Base-by-base conservation (phyloP, 2,888 invertebrate species). In the Acleris holmiana region DNA sequence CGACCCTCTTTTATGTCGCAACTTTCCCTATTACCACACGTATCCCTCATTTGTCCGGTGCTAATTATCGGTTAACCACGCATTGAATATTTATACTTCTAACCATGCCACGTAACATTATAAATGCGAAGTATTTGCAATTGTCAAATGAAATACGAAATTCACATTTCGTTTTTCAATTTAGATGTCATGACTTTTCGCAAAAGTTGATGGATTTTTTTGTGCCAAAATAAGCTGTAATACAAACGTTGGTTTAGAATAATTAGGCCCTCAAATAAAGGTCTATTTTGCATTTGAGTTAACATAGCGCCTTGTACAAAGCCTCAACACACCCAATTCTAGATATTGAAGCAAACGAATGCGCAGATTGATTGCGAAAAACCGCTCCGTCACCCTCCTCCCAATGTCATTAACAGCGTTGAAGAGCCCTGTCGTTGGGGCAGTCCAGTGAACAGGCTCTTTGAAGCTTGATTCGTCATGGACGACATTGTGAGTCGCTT, bases 401-500 rank as follows among this genome's bases (percentile, higher is more conserved):
- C 65, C 68, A 67, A 62, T 69, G 67, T 68, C 69, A 71, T 69
- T 68, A 71, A 67, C 69, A 67, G 61, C 60, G 58, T 51, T 61
- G 47, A 64, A 61, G 66, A 69, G 69, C 61, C 61, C 50, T 50
- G 60, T 21, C 44, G 51, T 19, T 44, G 46, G 21, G 67, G 67
- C 71, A 73, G 71, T 67, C 71, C 73, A 71, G 69, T 72, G 74
- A 72, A 71, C 71, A 71, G 66, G 70, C 68, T 77, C 81, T 84
- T 84, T 85, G 82, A 82, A 73, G 80, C 76, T 76, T 76, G 75
- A 82, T 83, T 81, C 78, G 83, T 82, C 82, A 84, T 77, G 78
- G 82, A 76, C 64, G 74, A 77, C 74, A 73, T 68, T 62, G 71
- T 78, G 76, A 75, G 76, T 71, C 73, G 73, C 69, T 77, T 84